phyloP scores from a whole-genome alignment of 2,888 invertebrate genomes.

The Eurytoma californica region DNA sequence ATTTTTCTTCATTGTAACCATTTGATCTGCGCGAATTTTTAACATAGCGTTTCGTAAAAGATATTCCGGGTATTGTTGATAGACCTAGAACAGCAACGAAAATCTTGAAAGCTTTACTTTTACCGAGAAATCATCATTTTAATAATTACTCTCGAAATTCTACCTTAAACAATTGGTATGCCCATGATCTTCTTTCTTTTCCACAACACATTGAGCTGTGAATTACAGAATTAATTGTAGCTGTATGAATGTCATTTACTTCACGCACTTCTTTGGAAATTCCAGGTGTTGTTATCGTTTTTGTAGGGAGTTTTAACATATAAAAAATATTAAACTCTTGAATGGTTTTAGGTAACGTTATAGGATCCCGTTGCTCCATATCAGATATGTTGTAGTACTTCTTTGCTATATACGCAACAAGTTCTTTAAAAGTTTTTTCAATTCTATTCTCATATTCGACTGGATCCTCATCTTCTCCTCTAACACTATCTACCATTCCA shows the following conservation, averaged over 20 bases:
- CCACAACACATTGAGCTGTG: slow-evolving; percentile 81
- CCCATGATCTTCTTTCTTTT: slow-evolving; percentile 80
- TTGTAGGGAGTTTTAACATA: slow-evolving; percentile 69
- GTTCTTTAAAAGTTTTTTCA: slow-evolving; percentile 66
- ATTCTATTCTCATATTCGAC: slow-evolving; percentile 65
- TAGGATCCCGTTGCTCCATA: slow-evolving; percentile 64
- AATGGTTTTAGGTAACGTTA: slow-evolving; percentile 64
- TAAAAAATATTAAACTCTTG: slow-evolving; percentile 70
- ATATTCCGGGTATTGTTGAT: slow-evolving; percentile 83
- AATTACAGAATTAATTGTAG: slow-evolving; percentile 79
- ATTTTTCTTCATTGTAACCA: slow-evolving; percentile 78
- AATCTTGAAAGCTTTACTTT: too few relatives aligned
- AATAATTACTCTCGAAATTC: neutral
- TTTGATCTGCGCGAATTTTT: slow-evolving; percentile 78
- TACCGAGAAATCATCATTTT: too few relatives aligned
- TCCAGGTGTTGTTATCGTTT: slow-evolving; percentile 64
- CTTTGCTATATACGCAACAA: slow-evolving; percentile 69
- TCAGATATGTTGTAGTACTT: slow-evolving; percentile 71
- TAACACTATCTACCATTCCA: slow-evolving; percentile 69
- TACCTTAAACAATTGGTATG: slow-evolving; percentile 80
- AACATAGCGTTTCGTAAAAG: slow-evolving; percentile 79
- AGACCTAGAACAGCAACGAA: slow-evolving; percentile 73
- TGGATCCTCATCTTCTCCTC: slow-evolving; percentile 63
- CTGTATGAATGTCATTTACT: slow-evolving; percentile 76
- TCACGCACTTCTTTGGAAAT: slow-evolving; percentile 73